Base-by-base conservation (phyloP, 2,888 invertebrate genomes). In the Acleris sparsana region DNA sequence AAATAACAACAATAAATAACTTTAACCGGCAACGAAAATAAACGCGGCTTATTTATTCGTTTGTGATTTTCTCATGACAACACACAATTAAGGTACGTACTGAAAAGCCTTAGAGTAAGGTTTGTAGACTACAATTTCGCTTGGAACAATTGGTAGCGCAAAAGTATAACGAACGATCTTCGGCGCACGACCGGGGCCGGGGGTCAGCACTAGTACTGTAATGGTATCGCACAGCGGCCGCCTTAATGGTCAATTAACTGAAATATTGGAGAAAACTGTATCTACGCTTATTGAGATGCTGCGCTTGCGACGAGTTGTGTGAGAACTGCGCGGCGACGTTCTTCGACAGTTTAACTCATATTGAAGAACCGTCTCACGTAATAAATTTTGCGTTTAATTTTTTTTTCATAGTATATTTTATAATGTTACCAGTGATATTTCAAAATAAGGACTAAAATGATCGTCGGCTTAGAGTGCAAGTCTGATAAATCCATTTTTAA, bases 101-200 rank as follows among this genome's bases (percentile, higher is more conserved):
- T 70, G 73, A 62, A 70, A 70, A 71, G 70, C 72, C 75, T 73
- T 74, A 73, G 78, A 82, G 77, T 83, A 76, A 80, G 81, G 77
- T 71, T 68, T 70, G 70, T 75, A 72, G 68, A 72, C 68, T 67
- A 69, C 81, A 85, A 84, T 84, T 82, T 83, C 78, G 80, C 79
- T 80, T 80, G 80, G 78, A 84, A 82, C 82, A 80, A 84, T 83
- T 83, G 80, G 87, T 86, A 85, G 85, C 77, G 81, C 80, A 82
- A 83, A 87, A 85, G 86, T 85, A 79, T 79, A 83, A 86, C 83
- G 82, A 87, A 80, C 82, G 80, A 79, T 75, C 76, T 69, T 71
- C 75, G 74, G 78, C 75, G 79, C 85, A 84, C 85, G 85, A 82
- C 76, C 77, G 75, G 68, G 82, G 82, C 78, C 78, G 76, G 70